Percentiles rank a stretch among this genome's conserved stretches.
phyloP scores from a whole-genome alignment of 2,888 invertebrate species.

The Platynereis dumerilii region DNA sequence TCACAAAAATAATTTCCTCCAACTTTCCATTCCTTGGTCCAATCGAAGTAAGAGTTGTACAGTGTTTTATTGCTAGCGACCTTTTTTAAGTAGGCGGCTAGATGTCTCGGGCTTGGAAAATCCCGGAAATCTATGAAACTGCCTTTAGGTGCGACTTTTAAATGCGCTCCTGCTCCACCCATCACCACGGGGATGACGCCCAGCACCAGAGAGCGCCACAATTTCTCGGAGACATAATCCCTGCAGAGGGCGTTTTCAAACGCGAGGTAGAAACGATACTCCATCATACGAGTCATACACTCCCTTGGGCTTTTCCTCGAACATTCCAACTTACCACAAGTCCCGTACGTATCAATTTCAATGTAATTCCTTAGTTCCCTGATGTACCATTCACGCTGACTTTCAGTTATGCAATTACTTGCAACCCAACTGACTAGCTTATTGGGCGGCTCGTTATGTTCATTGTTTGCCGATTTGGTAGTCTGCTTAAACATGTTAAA shows the following conservation, averaged over 20 bases:
- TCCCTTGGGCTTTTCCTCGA: neutral
- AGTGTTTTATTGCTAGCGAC: slow-evolving; percentile 11
- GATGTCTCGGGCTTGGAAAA: slow-evolving; percentile 12
- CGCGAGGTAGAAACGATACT: slow-evolving; percentile 25
- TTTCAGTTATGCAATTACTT: slow-evolving; percentile 12
- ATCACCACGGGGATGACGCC: slow-evolving; percentile 23
- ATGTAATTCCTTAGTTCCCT: neutral
- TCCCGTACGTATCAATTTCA: neutral
- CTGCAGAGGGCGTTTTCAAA: slow-evolving; percentile 27
- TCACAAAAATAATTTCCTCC: slow-evolving; percentile 6
- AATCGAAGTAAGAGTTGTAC: neutral
- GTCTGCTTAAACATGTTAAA: too few relatives aligned
- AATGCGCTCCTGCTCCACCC: slow-evolving; percentile 12
- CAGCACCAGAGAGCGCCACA: slow-evolving; percentile 18
- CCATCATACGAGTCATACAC: slow-evolving; percentile 10
- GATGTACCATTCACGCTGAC: slow-evolving; percentile 2
- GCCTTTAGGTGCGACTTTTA: slow-evolving; percentile 7
- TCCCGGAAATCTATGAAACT: slow-evolving; percentile 10
- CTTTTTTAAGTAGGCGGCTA: slow-evolving; percentile 21
- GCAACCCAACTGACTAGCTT: slow-evolving; percentile 5
- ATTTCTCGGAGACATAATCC: slow-evolving; percentile 28
- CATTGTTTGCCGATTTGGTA: too few relatives aligned
- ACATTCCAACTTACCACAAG: neutral
- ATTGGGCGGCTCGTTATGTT: too few relatives aligned
- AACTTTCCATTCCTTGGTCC: neutral